Evolutionary conservation across 2,113 vertebrate species (phyloP).

Genomic region (Salvator merianae): DNA sequence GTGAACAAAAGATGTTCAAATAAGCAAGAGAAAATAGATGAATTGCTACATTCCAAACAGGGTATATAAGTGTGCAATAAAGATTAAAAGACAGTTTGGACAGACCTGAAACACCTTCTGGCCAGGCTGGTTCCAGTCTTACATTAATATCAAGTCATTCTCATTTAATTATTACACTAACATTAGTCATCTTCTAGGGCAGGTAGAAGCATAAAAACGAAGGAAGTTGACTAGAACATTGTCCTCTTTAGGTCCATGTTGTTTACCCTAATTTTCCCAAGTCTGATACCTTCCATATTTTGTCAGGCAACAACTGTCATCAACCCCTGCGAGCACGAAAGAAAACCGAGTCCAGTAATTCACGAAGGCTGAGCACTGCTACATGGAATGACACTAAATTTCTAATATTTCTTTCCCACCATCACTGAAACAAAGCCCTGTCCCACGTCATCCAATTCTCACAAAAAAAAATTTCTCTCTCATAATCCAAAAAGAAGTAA

Average conservation of each 20-base stretch:
- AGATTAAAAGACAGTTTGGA: not conserved
- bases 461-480: not conserved
- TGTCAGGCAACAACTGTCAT: no score
- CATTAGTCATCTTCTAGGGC: not conserved
- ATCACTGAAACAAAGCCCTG: no score
- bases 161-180: not conserved
- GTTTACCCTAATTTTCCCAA: not conserved
- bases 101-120: not conserved
- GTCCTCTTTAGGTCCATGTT: not conserved
- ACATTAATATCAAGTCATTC: not conserved
- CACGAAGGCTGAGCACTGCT: no score
- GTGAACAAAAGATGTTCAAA: conserved; percentile 11
- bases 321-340: no score
- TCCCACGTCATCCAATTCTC: no score
- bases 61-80: not conserved
- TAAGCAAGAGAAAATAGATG: not conserved
- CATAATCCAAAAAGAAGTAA: not conserved
- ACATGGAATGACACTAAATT: not conserved
- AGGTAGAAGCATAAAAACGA: not conserved
- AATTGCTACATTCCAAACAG: not conserved
- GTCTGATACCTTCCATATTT: no score
- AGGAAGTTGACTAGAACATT: not conserved
- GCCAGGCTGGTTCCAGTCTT: not conserved
- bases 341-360: no score
- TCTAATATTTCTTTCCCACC: no score